phyloP scores from a whole-genome alignment of 2,888 invertebrate species.

The Chrysolina oricalcia region DNA sequence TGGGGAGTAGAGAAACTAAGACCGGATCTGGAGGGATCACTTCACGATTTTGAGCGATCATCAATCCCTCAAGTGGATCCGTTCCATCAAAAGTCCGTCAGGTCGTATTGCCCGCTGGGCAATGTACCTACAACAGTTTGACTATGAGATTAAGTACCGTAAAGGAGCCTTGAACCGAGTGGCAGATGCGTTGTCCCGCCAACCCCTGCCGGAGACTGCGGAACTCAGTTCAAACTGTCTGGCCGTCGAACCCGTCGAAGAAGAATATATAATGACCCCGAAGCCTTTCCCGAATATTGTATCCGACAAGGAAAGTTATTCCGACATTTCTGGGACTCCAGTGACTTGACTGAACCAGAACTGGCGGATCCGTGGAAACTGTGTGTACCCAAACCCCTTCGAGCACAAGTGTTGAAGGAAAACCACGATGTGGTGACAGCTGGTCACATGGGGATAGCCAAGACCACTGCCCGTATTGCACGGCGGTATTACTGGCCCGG shows the following conservation, averaged over 20 bases:
- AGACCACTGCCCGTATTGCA: too few relatives aligned
- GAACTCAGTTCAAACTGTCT: neutral
- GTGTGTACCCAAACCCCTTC: neutral
- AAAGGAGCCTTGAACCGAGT: constrained; percentile 49
- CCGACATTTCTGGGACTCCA: constrained; percentile 28
- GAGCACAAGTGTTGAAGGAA: neutral
- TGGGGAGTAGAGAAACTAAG: constrained; percentile 56
- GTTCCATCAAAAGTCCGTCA: constrained; percentile 24
- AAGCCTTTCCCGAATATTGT: neutral
- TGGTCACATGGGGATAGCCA: neutral
- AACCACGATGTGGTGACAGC: neutral
- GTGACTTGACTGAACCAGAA: constrained; percentile 31
- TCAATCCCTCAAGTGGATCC: constrained; percentile 53
- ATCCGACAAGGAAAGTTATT: constrained; percentile 13
- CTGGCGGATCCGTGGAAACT: constrained; percentile 39
- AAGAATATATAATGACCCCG: neutral
- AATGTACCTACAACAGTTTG: constrained; percentile 42
- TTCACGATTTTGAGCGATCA: constrained; percentile 58
- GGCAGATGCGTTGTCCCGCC: constrained; percentile 50
- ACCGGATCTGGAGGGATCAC: constrained; percentile 43
- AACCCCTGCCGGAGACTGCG: neutral
- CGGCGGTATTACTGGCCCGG: too few relatives aligned
- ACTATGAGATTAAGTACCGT: constrained; percentile 50
- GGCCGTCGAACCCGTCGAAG: neutral
- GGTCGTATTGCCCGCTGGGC: constrained; percentile 38